A percentile compares a stretch with the other conserved stretches of the same genome.
These are phyloP conservation scores for Lycodopsis pacificus DNA, from an alignment of 2,797 vertebrate genomes.

Conservation along the genomic window DNA sequence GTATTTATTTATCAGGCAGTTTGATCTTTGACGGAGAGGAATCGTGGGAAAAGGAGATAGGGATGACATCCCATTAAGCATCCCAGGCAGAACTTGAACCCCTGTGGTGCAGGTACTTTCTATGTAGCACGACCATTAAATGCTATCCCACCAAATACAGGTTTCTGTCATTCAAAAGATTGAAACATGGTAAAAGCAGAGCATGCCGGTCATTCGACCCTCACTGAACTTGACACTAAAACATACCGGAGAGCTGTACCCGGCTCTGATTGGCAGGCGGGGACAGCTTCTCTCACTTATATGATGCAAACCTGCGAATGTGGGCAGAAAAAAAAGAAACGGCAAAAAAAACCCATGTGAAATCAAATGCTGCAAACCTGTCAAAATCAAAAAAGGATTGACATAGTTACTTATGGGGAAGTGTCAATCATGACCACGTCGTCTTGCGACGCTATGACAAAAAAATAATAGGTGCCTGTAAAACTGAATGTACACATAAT, in stretches of 20 bases:
- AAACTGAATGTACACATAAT: constrained; percentile 1
- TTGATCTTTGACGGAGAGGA: constrained; percentile 18
- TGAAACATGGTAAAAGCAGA: background rate
- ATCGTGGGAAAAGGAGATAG: background rate
- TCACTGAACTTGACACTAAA: constrained; percentile 31
- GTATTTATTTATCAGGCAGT: constrained; percentile 18
- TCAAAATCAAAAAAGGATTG: constrained; percentile 38
- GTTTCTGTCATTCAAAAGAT: background rate
- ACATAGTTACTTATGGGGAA: constrained; percentile 46
- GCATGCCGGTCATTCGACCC: constrained; percentile 16
- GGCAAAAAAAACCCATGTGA: constrained; percentile 38
- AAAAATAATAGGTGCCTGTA: constrained; percentile 34
- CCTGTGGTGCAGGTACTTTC: background rate
- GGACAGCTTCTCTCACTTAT: constrained; percentile 62
- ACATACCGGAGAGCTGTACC: constrained; percentile 31
- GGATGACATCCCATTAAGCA: background rate
- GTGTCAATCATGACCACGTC: constrained; percentile 59
- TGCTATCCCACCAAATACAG: background rate
- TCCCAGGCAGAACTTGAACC: background rate
- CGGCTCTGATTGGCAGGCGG: constrained; percentile 47
- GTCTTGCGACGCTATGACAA: constrained; percentile 21
- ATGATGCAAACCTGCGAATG: constrained; percentile 51
- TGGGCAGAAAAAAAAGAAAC: constrained; percentile 29
- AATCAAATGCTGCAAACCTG: constrained; percentile 54
- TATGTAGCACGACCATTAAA: background rate